Base-by-base conservation (phyloP, 53 echinoderm and acorn worm genomes). In the Paracentrotus lividus region DNA sequence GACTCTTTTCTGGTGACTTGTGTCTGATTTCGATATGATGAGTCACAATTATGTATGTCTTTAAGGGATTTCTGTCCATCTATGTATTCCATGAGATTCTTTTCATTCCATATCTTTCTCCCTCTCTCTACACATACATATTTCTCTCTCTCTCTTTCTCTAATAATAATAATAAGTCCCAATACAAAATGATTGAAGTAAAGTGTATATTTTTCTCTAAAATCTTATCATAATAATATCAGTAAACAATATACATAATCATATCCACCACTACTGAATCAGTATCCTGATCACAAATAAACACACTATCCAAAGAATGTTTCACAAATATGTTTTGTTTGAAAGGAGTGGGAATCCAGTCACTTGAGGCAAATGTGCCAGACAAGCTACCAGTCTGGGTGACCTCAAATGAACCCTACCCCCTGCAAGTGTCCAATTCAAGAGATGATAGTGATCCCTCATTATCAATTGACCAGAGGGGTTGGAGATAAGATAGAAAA, bases 321-420 rank as follows among this genome's bases (percentile, higher is more conserved):
- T n/a, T 23, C 5, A 23, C 24, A 15, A 59, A 24, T 24, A 24
- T 18, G 23, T 21, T 59, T 67, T 67, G 33, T 29, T n/a, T 64
- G 64, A 10, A 13, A 20, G 26, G 64, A 64, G 12, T 29, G 7
- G 67, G 67, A 21, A 47, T 81, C 47, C 49, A 47, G 81, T 81
- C 81, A 81, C 13, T n/a, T 47, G 81, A 54, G 87, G 33, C 27
- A 33, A 16, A 18, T 16, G n/a, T 56, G 55, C 57, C 57, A 34
- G 87, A 49, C 81, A 40, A 32, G 38, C 4, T 87, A 85, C 54
- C 34, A 54, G 45, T 89, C 27, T 43, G 64, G 26, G 40, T 89
- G 66, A 64, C 89, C 89, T 89, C 42, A 60, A 65, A 59, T 89
- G 89, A 89, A n/a, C n/a, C 89, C 89, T 65, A 55, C 87, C 87